phyloP scores from a whole-genome alignment of 2,888 invertebrate genomes.

The Lampropteryx suffumata region DNA sequence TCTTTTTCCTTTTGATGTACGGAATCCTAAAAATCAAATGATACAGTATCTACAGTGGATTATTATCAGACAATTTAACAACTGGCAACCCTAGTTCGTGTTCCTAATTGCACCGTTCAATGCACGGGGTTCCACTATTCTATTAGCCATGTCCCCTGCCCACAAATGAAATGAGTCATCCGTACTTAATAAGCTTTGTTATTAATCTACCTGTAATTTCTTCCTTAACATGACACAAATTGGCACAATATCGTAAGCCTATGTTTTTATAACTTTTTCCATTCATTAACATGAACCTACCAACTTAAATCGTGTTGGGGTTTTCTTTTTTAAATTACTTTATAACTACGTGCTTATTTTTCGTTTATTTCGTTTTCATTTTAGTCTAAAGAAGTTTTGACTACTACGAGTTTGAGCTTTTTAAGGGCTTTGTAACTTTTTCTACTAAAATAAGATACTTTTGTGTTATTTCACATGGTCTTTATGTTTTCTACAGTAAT shows the following conservation, averaged over 20 bases:
- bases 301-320: constrained; percentile 16
- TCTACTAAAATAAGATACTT: too few relatives aligned
- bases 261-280: constrained; percentile 26
- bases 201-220: constrained; percentile 29
- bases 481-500: too few relatives aligned
- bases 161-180: constrained; percentile 49
- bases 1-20: too few relatives aligned
- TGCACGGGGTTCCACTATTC: constrained; percentile 33
- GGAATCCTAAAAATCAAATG: too few relatives aligned
- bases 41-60: constrained; percentile 1
- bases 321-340: constrained; percentile 30
- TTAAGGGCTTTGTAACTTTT: neutral
- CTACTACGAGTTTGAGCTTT: neutral
- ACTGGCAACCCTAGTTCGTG: constrained; percentile 30
- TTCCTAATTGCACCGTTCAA: constrained; percentile 33
- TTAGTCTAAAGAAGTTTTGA: constrained; percentile 1
- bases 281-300: constrained; percentile 24
- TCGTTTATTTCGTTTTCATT: constrained; percentile 12
- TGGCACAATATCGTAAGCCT: constrained; percentile 24
- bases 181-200: constrained; percentile 35
- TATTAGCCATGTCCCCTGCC: constrained; percentile 44
- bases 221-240: constrained; percentile 26
- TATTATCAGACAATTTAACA: constrained; percentile 16
- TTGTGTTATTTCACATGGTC: too few relatives aligned
- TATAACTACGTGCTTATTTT: constrained; percentile 21